Percentiles rank a stretch among this genome's conserved stretches.
These are phyloP conservation scores for Anguilla megastoma DNA, from an alignment of 2,797 vertebrate species.

Conservation along the genomic window DNA sequence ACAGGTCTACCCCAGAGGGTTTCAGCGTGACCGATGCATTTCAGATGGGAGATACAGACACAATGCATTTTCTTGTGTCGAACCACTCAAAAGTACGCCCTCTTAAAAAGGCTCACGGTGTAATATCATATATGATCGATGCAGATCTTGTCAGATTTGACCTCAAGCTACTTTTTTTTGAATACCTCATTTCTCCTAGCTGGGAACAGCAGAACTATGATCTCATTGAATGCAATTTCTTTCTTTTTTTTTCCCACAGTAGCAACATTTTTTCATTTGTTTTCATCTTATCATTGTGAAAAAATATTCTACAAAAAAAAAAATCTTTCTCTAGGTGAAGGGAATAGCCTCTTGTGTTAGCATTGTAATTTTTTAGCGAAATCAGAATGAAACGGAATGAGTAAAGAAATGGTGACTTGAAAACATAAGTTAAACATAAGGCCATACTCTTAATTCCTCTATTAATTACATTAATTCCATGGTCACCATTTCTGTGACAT, in stretches of 20 bases:
- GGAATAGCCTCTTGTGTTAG: background rate
- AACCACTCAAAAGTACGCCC: constrained; percentile 18
- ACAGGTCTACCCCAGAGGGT: constrained; percentile 3
- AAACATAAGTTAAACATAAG: background rate
- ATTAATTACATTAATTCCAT: too few species aligned
- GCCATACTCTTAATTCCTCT: too few species aligned
- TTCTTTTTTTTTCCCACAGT: background rate
- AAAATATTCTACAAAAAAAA: background rate
- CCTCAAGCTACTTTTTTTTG: background rate
- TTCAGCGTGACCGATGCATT: background rate
- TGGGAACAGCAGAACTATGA: background rate
- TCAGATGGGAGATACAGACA: constrained; percentile 28
- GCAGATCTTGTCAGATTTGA: constrained; percentile 7
- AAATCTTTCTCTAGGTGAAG: background rate
- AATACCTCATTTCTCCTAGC: background rate
- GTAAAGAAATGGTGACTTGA: background rate
- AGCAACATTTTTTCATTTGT: background rate
- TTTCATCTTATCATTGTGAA: background rate
- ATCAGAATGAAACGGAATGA: background rate
- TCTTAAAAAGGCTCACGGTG: constrained; percentile 9
- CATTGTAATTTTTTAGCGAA: too few species aligned
- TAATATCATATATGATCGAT: constrained; percentile 8
- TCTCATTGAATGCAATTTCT: background rate
- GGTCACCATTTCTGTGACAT: background rate
- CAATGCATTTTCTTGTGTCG: constrained; percentile 20